phyloP scores from a whole-genome alignment of 2,113 vertebrate genomes.

The Thomomys bottae region DNA sequence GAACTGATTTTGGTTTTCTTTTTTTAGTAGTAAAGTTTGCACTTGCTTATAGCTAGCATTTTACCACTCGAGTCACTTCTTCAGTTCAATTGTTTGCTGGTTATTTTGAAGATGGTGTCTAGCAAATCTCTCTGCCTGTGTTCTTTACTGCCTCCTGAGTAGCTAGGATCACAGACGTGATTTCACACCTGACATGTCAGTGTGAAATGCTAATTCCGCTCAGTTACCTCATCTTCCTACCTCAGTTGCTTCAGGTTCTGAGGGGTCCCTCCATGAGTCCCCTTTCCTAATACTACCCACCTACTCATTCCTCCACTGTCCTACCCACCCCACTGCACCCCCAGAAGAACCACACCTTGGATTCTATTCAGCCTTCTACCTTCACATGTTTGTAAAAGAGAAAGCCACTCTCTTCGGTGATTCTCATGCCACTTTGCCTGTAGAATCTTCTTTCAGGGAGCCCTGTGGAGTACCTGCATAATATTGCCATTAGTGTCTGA shows the following conservation, averaged over 20 bases:
- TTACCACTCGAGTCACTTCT: too few species aligned
- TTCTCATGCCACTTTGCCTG: neutral
- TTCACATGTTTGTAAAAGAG: conserved; percentile 2
- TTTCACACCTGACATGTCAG: neutral
- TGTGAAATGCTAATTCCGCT: neutral
- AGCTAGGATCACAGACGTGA: too few species aligned
- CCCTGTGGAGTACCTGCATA: neutral
- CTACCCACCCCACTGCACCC: neutral
- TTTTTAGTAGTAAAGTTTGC: too few species aligned
- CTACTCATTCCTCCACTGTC: neutral
- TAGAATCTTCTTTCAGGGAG: neutral
- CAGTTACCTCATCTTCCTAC: neutral
- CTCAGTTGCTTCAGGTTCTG: neutral
- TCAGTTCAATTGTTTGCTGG: too few species aligned
- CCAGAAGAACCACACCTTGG: neutral
- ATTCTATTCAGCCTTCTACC: neutral
- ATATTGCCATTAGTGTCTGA: neutral
- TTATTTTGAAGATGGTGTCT: too few species aligned
- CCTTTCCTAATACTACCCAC: neutral
- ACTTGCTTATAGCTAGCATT: too few species aligned
- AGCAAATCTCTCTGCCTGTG: too few species aligned
- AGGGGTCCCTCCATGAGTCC: neutral
- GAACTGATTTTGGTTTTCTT: neutral
- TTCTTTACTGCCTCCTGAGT: too few species aligned
- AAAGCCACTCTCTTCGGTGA: neutral